Evolutionary conservation across 2,797 vertebrate species (phyloP).

Genomic region (Emydoidea blandingii): DNA sequence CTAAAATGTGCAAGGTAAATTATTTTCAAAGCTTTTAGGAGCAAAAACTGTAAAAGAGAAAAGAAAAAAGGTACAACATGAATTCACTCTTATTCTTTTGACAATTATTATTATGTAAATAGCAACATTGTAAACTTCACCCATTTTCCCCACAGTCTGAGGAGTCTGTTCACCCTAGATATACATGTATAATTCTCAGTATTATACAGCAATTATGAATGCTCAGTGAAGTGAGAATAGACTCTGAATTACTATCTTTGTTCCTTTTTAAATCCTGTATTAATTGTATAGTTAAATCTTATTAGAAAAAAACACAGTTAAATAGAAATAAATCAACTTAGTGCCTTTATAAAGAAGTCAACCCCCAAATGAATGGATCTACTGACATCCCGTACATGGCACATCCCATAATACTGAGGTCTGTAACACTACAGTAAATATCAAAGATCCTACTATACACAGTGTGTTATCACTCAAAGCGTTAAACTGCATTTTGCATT

Average conservation of each 20-base stretch:
- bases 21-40: neutral
- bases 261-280: neutral
- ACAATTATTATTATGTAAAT: neutral
- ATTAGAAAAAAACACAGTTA: neutral
- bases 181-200: neutral
- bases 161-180: neutral
- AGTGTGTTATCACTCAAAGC: neutral
- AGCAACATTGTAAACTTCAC: conserved; percentile 8
- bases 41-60: neutral
- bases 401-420: neutral
- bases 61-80: neutral
- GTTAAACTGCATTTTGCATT: neutral
- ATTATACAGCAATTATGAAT: neutral
- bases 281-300: neutral
- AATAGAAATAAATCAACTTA: neutral
- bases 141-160: neutral
- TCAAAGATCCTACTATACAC: neutral
- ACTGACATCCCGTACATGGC: neutral
- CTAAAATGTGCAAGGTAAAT: neutral
- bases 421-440: neutral
- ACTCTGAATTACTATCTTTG: neutral
- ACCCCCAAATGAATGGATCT: neutral
- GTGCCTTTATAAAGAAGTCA: neutral
- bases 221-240: neutral
- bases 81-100: neutral